Conservation (phyloP, 2,113 vertebrate species). For the Stegostoma tigrinum region DNA sequence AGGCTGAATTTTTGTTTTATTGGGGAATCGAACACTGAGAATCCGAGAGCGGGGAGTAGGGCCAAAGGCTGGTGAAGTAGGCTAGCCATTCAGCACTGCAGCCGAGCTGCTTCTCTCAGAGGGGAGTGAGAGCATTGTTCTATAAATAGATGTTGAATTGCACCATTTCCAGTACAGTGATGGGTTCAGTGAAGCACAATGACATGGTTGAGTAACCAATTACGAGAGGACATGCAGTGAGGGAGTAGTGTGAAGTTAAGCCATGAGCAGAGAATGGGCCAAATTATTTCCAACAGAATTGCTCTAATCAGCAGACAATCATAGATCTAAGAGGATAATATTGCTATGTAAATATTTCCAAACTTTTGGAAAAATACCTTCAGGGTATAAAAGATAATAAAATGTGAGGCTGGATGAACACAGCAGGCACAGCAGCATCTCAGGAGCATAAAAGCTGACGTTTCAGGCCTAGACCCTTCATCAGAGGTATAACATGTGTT, state of each 20-base stretch:
- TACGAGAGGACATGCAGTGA: background rate
- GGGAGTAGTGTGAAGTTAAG: background rate
- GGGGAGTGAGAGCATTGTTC: background rate
- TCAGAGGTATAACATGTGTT: background rate
- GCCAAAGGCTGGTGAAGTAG: no score
- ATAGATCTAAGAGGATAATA: background rate
- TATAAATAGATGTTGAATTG: background rate
- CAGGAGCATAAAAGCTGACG: no score
- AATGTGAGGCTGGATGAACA: no score
- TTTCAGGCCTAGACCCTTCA: no score
- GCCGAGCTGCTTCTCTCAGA: background rate
- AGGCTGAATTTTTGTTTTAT: no score
- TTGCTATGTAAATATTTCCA: background rate
- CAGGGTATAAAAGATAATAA: background rate
- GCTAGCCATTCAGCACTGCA: no score
- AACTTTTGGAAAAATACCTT: background rate
- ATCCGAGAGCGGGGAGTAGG: no score
- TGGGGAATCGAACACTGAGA: no score
- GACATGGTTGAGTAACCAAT: background rate
- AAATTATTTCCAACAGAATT: background rate
- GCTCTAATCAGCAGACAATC: background rate
- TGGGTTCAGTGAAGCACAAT: background rate
- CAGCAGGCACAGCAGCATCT: no score
- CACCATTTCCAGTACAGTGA: background rate
- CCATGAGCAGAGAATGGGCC: background rate